Base-by-base conservation (phyloP, 2,797 vertebrate species). In the Lepidocolaptes lacrymiger region DNA sequence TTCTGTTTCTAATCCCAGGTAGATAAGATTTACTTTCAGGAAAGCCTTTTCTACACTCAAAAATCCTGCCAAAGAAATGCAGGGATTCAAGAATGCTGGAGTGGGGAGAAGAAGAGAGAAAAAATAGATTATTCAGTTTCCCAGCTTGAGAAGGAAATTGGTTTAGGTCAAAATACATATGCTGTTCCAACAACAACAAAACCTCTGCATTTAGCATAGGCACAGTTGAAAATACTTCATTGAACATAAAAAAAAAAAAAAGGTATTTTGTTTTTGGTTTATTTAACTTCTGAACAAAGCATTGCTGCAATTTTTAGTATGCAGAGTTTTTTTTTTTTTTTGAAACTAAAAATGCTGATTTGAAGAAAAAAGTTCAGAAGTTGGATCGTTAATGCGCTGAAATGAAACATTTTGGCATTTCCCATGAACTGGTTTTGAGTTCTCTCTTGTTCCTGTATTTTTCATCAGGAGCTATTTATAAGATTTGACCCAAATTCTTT, bases 401-500 rank as follows among this genome's bases (percentile, higher is more conserved):
- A 93, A 94, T 37, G 67, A 95, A 97, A 63, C 39, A 69, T 85
- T 66, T 41, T 82, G 88, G 66, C 56, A 86, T 82, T 93, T 90
- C 80, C 77, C 43, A 2, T 86, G 91, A 93, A 95, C 84, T 56
- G 67, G 37, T 76, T 94, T 79, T 71, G 48, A 96, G 74, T 88
- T 94, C 75, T 92, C 41, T 34, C 83, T 84, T 73, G 88, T 90
- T 95, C 77, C 51, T 81, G 19, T 91, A 67, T 84, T 95, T 95
- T 94, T 95, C 74, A 85, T 63, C 67, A 84, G 63, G 27, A 96
- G 34, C 83, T 97, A 96, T 97, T 97, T 97, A 90, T 95, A 95
- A 75, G 67, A 79, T 88, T 69, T 95, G 96, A 97, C 96, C 96
- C 83, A 96, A 90, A 95, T 97, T 91, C 85, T 85, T 49, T 90